Conservation (phyloP, 2,797 vertebrate genomes). For the Cheirogaleus major region DNA sequence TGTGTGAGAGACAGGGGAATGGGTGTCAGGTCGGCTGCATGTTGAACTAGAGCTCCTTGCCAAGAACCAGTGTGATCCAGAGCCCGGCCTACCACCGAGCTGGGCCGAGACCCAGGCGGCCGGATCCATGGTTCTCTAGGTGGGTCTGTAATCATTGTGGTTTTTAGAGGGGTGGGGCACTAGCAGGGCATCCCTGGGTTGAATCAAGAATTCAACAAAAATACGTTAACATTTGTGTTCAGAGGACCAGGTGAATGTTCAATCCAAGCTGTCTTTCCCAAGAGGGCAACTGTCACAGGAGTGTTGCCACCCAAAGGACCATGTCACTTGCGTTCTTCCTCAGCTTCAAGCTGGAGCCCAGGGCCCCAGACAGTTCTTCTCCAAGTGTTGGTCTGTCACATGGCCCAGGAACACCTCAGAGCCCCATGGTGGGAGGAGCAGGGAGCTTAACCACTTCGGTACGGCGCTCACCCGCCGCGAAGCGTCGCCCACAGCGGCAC, state of each 20-base stretch:
- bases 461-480: too few species aligned
- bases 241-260: background rate
- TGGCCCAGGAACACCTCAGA: background rate
- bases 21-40: rapidly evolving
- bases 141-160: background rate
- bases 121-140: background rate
- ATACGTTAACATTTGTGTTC: background rate
- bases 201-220: background rate
- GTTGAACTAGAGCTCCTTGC: background rate
- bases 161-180: background rate
- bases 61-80: background rate
- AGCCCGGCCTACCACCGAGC: background rate
- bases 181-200: background rate
- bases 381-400: background rate
- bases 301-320: background rate
- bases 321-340: background rate
- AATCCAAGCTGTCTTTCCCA: background rate
- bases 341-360: background rate
- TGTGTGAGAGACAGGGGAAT: background rate
- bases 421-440: background rate
- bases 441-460: too few species aligned
- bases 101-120: background rate
- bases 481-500: too few species aligned
- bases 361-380: background rate
- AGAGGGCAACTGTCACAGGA: background rate